Evolutionary conservation across 2,113 vertebrate genomes (phyloP), one percentile per base, ranked within the genome.

Genomic region (Stegastes partitus): DNA sequence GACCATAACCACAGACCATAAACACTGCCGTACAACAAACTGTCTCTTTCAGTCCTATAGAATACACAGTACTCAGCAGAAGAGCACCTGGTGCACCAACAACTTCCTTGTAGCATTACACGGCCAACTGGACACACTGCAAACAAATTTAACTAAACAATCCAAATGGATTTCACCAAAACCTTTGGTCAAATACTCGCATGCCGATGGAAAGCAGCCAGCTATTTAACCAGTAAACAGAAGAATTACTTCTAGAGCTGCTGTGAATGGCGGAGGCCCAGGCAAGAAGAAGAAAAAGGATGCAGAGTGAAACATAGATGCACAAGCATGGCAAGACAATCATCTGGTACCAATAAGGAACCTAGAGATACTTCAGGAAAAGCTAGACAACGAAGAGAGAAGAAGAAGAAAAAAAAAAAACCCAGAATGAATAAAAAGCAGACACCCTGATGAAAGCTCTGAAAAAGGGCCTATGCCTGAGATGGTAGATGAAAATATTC

Each of bases 311-410:
- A 75, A 79, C 77, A 63, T 28, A 58, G 65, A 83, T 67, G 79
- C 61, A 72, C 73, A 61, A 0, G 26, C 77, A 39, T 1, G 65
- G 65, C 57, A 65, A 82, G 85, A 86, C 70, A 42, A 68, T 88
- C 88, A 92, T 93, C 86, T 94, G 92, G 89, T 78, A 88, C 42
- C 65, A 92, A 93, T 91, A 85, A 90, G 53, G 31, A 63, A 68
- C 28, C 23, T 22, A 67, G 62, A 82, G 79, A 75, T 69, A 77
- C 76, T 83, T 68, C 54, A 83, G 74, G 62, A 85, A n/a, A 74
- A 78, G 66, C 79, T 67, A 51, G 11, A 66, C 28, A 50, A 56
- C 26, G 45, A 68, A 26, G 53, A 70, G n/a, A 68, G 25, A 22
- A 42, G 59, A 21, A 22, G 23, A n/a, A 18, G 3, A 11, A 76